These are phyloP conservation scores for Megalops atlanticus DNA, from an alignment of 2,113 vertebrate genomes.

Conservation along the genomic window DNA sequence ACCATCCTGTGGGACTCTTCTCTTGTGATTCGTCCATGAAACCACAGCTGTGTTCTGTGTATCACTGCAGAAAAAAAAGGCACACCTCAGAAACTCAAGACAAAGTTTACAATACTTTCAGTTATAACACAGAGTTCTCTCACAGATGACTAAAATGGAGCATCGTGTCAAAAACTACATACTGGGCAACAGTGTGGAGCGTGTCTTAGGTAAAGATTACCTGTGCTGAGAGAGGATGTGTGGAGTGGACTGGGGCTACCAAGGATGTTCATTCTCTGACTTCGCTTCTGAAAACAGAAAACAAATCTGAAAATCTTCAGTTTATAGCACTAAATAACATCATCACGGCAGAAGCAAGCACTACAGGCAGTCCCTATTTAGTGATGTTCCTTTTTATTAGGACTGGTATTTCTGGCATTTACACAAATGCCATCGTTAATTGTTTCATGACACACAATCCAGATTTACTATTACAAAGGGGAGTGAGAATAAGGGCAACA, in stretches of 20 bases:
- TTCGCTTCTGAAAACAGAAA: slow-evolving; percentile 81
- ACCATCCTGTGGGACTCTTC: slow-evolving; percentile 94
- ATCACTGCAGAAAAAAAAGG: slow-evolving; percentile 74
- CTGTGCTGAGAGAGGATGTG: slow-evolving; percentile 85
- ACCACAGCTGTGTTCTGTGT: slow-evolving; percentile 95
- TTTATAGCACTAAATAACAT: background rate
- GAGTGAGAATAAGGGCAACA: too few relatives aligned
- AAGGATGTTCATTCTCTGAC: slow-evolving; percentile 88
- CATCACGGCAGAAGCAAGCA: background rate
- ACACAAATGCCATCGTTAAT: background rate
- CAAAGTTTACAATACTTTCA: too few relatives aligned
- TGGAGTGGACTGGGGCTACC: slow-evolving; percentile 93
- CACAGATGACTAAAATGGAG: slow-evolving; percentile 3
- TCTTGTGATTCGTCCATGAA: slow-evolving; percentile 91
- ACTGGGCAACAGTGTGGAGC: too few relatives aligned
- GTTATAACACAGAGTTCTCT: background rate
- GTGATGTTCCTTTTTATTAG: too few relatives aligned
- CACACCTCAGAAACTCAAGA: background rate
- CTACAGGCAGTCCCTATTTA: too few relatives aligned
- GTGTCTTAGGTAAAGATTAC: slow-evolving; percentile 62
- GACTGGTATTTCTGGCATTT: background rate
- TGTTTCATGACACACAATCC: too few relatives aligned
- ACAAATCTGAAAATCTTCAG: background rate
- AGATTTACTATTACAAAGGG: too few relatives aligned
- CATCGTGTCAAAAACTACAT: too few relatives aligned